Base-by-base conservation (phyloP, 1,140 invertebrate species). In the Steinernema feltiae region DNA sequence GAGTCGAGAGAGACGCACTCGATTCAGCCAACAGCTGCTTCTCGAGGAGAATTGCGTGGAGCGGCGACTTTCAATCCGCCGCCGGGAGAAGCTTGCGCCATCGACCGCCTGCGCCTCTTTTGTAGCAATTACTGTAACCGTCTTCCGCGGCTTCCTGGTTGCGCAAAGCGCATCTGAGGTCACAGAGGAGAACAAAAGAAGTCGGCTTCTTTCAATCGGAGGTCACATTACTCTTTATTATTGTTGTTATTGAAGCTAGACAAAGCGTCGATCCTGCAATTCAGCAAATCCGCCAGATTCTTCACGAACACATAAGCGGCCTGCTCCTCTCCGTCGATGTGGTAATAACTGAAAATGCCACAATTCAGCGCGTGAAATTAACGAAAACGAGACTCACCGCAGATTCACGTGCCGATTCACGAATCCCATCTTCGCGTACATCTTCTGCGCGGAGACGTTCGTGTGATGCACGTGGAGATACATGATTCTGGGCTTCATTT, bases 101-200 rank as follows among this genome's bases (percentile, higher is more conserved):
- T n/a, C n/a, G n/a, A n/a, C n/a, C n/a, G n/a, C n/a, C n/a, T n/a
- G n/a, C n/a, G n/a, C n/a, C n/a, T n/a, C n/a, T n/a, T n/a, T n/a
- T 18, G 18, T 18, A 41, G 35, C 35, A 41, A 41, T 18, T 18
- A 41, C 35, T 7, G 18, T 7, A 18, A 63, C 2, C 53, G 7
- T 63, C 53, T 21, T 63, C 53, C 7, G 53, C 7, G 7, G 53
- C 53, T 63, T 21, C 24, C 24, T 63, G 53, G 24, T 63, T 63
- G 53, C 53, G 53, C 53, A 15, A 63, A 27, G 53, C 7, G 24
- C 53, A 63, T 63, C 53, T 63, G 53, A 63, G 53, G 53, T 63
- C 53, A 63, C 15, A 63, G 24, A 15, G n/a, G 41, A 63, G 24
- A 63, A 63, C 53, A 63, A 63, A n/a, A 27, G 53, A n/a, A 3